Base-by-base conservation (phyloP, 1,140 invertebrate genomes). In the Drosophila micromelanica region DNA sequence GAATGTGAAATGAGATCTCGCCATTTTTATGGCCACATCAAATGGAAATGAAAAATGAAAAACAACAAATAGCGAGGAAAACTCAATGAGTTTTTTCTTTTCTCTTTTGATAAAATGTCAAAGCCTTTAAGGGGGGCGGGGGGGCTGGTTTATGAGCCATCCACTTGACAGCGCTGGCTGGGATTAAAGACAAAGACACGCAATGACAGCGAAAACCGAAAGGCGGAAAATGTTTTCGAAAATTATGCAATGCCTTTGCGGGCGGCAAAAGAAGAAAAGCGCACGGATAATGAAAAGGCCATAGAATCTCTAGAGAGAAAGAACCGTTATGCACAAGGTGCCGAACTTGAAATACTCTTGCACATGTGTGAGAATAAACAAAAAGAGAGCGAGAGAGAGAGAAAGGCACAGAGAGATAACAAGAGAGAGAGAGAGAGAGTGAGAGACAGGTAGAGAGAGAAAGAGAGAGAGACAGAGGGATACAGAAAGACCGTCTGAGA, bases 71-170 rank as follows among this genome's bases (percentile, higher is more conserved):
- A 68, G 40, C 23, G 5, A 15, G 27, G 17, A 68, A 55, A 76
- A 40, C 62, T 70, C 69, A 69, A 87, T 87, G 48, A 70, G 49
- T 77, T 74, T 84, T 84, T 65, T 48, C n/a, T 32, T 45, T 35
- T 40, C 15, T n/a, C 51, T 48, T 74, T 70, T 78, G 82, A 89
- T 89, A 89, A 84, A 89, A 89, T 89, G 84, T 89, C 84, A 89
- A 84, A 87, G 78, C 61, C 72, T 87, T 87, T 52, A 48, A 49
- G 46, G 46, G 13, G 6, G 49, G 2, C 17, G n/a, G 7, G 5
- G 5, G 61, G 20, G 40, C 12, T 40, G 27, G 42, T 30, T 45
- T 12, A 27, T 15, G 38, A 38, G 37, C 20, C 23, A 78, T 52
- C 80, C 79, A 89, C 84, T 89, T 90, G 84, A 87, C 79, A 71